Evolutionary conservation across 2,113 vertebrate genomes (phyloP).

Genomic region (Mungos mungo): DNA sequence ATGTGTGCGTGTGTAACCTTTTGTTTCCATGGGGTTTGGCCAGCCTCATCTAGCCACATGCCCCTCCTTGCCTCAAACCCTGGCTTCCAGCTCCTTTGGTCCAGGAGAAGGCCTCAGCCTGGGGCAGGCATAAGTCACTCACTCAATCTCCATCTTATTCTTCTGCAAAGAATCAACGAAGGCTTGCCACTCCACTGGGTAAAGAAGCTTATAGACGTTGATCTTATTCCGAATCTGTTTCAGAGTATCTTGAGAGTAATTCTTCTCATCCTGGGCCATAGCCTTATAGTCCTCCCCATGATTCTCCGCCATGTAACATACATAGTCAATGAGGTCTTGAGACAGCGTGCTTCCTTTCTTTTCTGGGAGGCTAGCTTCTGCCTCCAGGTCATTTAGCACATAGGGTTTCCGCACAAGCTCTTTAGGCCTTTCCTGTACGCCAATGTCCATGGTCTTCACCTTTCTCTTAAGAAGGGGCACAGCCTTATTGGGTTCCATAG

Average conservation of each 20-base stretch:
- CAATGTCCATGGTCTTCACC: conserved; percentile 66
- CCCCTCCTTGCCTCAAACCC: background rate
- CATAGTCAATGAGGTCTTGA: conserved; percentile 92
- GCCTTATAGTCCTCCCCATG: conserved; percentile 94
- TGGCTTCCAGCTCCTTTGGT: background rate
- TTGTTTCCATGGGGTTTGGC: background rate
- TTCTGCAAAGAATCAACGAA: conserved; percentile 85
- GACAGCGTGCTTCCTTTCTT: conserved; percentile 90
- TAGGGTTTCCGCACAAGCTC: conserved; percentile 84
- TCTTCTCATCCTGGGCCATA: conserved; percentile 97
- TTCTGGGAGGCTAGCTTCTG: conserved; percentile 89
- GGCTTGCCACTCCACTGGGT: conserved; percentile 86
- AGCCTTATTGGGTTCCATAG: conserved; percentile 89
- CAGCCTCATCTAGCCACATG: background rate
- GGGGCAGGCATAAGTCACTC: conserved; percentile 15
- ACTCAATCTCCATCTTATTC: conserved; percentile 83
- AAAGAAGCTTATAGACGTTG: conserved; percentile 91
- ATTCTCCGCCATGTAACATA: conserved; percentile 92
- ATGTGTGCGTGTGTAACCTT: background rate
- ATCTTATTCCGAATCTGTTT: conserved; percentile 96
- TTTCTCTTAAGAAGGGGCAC: conserved; percentile 85
- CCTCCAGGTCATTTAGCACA: conserved; percentile 88
- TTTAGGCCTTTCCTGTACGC: conserved; percentile 27
- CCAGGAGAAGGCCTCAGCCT: background rate
- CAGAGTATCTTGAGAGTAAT: conserved; percentile 98